Evolutionary conservation across 2,113 vertebrate species (phyloP).

Genomic region (Himantopus leucocephalus): DNA sequence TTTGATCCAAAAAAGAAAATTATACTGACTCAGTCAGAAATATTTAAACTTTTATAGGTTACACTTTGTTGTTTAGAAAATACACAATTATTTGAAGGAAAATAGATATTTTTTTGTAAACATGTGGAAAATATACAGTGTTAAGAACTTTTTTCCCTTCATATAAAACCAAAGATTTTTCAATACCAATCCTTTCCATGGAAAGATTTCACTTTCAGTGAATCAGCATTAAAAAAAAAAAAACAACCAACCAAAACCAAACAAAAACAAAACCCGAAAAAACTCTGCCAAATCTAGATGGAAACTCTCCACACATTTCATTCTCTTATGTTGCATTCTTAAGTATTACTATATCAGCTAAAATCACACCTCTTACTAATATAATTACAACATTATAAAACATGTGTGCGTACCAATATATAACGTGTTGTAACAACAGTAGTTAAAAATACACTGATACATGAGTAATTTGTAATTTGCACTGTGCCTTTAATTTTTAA

Average conservation of each 20-base stretch:
- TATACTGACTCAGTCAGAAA: not conserved
- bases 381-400: not conserved
- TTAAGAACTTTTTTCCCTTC: not conserved
- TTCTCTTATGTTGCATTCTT: not conserved
- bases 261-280: not conserved
- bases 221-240: not conserved
- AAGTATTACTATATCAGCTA: not conserved
- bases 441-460: not conserved
- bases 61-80: not conserved
- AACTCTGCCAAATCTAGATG: not conserved
- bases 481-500: not conserved
- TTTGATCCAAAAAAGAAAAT: not conserved
- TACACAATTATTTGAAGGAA: not conserved
- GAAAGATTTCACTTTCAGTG: constrained; percentile 5
- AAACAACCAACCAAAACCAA: not conserved
- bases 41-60: not conserved
- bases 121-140: not conserved
- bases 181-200: not conserved
- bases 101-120: not conserved
- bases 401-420: not conserved
- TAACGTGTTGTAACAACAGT: accelerated
- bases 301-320: not conserved
- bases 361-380: not conserved
- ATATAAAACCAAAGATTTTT: not conserved
- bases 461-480: not conserved